Evolutionary conservation across 2,797 vertebrate species (phyloP).

Genomic region (Galagoides demidoff): DNA sequence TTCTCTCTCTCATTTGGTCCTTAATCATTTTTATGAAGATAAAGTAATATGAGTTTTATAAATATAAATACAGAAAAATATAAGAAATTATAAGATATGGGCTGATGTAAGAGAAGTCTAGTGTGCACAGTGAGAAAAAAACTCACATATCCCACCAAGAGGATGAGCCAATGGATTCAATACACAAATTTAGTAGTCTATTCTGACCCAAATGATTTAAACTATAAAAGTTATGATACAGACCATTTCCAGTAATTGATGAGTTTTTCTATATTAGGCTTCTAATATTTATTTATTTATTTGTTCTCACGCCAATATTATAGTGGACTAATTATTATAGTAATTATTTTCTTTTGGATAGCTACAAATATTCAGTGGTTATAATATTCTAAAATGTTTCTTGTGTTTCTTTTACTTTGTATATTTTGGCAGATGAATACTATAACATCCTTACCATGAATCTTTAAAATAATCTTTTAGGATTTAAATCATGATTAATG

Average conservation of each 20-base stretch:
- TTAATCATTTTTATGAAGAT: background rate
- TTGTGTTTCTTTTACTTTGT: background rate
- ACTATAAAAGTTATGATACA: background rate
- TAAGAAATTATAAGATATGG: background rate
- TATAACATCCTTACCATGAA: background rate
- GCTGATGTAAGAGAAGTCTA: background rate
- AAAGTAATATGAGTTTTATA: background rate
- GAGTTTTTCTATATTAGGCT: background rate
- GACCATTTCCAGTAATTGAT: background rate
- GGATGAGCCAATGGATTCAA: background rate
- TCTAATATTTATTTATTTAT: background rate
- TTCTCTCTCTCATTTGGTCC: background rate
- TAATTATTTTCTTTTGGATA: background rate
- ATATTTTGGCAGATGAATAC: background rate
- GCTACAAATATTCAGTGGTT: background rate
- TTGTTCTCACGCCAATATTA: background rate
- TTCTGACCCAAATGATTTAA: background rate
- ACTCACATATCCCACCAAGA: background rate
- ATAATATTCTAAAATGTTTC: background rate
- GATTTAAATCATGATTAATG: background rate
- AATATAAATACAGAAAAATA: background rate
- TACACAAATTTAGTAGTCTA: background rate
- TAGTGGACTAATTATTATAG: background rate
- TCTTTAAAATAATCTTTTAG: background rate
- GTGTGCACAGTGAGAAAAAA: background rate